phyloP scores from a whole-genome alignment of 2,888 invertebrate species.

The Barypeithes pellucidus region DNA sequence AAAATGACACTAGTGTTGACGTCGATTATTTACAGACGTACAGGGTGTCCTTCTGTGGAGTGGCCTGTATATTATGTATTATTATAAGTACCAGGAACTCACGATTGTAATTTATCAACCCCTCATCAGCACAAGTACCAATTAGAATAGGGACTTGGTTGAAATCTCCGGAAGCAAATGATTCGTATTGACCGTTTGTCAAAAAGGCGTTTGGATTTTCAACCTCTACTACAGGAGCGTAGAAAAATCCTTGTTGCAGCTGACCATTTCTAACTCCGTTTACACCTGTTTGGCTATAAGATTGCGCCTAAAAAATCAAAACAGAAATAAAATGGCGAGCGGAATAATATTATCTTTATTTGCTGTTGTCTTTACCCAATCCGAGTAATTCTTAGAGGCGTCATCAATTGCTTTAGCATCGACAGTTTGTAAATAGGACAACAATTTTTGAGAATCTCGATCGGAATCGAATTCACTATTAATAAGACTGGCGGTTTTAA shows the following conservation, averaged over 20 bases:
- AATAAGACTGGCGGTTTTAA: conserved; percentile 23
- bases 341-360: too few relatives aligned
- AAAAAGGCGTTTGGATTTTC: conserved; percentile 56
- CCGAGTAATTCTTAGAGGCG: conserved; percentile 40
- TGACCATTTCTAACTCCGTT: conserved; percentile 42
- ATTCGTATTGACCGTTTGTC: conserved; percentile 55
- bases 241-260: conserved; percentile 49
- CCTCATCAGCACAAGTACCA: conserved; percentile 58
- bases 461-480: conserved; percentile 34
- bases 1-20: too few relatives aligned
- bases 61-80: too few relatives aligned
- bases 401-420: conserved; percentile 45
- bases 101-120: conserved; percentile 38
- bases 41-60: too few relatives aligned
- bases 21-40: too few relatives aligned
- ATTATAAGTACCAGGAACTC: too few relatives aligned
- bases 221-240: conserved; percentile 58
- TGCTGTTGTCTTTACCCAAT: conserved; percentile 35
- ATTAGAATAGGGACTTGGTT: conserved; percentile 58
- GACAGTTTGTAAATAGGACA: conserved; percentile 32
- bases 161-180: conserved; percentile 53
- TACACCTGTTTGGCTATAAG: conserved; percentile 25
- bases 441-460: conserved; percentile 39
- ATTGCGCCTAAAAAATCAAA: conserved; percentile 39
- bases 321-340: too few relatives aligned